These are phyloP conservation scores for Leptoteleia sp. DNA, from an alignment of 1,140 invertebrate genomes.

Conservation along the genomic window DNA sequence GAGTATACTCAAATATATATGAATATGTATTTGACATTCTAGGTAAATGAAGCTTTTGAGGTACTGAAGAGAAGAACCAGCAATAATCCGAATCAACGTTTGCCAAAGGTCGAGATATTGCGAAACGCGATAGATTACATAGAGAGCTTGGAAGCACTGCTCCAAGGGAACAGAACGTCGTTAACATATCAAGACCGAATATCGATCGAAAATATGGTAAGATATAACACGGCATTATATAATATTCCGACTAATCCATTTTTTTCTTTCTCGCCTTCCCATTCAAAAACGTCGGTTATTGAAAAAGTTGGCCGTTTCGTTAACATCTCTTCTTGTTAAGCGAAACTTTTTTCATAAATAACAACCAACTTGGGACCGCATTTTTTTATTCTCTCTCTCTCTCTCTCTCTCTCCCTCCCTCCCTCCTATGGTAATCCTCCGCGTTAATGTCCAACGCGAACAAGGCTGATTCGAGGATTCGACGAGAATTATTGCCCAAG, in stretches of 20 bases:
- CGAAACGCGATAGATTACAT: constrained; percentile 99
- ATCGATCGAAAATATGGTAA: constrained; percentile 74
- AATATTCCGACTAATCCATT: constrained; percentile 18
- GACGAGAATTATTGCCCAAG: constrained; percentile 12
- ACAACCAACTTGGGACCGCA: not conserved
- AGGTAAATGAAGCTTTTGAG: constrained; percentile 99
- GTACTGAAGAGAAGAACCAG: constrained; percentile 95
- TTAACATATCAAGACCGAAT: constrained; percentile 72
- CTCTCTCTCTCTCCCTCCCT: too few species aligned
- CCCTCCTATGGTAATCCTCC: too few species aligned
- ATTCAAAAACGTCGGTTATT: too few species aligned
- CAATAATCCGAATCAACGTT: constrained; percentile 95
- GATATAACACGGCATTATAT: constrained; percentile 52
- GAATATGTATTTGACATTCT: constrained; percentile 62
- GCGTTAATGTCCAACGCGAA: too few species aligned
- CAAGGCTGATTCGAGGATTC: not conserved
- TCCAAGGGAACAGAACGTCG: constrained; percentile 82
- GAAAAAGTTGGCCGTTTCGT: constrained; percentile 32
- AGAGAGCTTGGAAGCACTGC: constrained; percentile 93
- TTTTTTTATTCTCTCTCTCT: too few species aligned
- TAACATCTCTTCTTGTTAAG: constrained; percentile 23
- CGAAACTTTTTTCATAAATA: constrained; percentile 44
- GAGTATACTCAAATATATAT: constrained; percentile 14
- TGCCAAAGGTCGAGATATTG: constrained; percentile 98
- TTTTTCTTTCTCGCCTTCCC: too few species aligned